Base-by-base conservation (phyloP, 1,140 invertebrate species). In the Geopemphigus sp. region DNA sequence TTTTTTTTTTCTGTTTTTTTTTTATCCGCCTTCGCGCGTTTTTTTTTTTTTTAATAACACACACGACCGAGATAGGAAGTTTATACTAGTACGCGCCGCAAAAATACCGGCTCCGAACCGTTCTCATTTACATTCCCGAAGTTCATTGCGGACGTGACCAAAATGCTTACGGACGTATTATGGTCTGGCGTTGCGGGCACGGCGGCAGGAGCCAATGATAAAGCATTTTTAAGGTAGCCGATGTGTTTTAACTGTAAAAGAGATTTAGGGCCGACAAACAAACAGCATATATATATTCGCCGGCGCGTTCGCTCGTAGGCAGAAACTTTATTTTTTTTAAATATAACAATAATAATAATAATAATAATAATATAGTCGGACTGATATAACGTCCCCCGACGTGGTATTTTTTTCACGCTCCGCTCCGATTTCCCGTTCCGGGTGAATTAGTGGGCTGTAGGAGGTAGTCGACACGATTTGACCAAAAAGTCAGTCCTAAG, bases 41-140 rank as follows among this genome's bases (percentile, higher is more conserved):
- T 12, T 45, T 47, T 47, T 22, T 32, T 32, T 64, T 68, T 68
- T 68, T 68, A 68, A 68, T 68, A 68, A 68, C 64, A 15, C 39
- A 68, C 39, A 47, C 39, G n/a, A 22, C 47, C 22, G 17, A 70
- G 66, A 53, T 50, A 4, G 47, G 24, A 70, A 53, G 66, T 53
- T 70, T 70, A 39, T 39, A 26, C 66, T 70, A 29, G n/a, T 68
- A 47, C 39, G 0, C 39, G 12, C 12, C 10, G 19, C 39, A 47
- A 39, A 22, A 68, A 68, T 24, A 47, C 45, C 39, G 32, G 45
- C 19, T 68, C 64, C 64, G 39, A 68, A 68, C 39, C 24, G 45
- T 70, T 53, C 66, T 70, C 66, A 70, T 70, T 70, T 70, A 70
- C 66, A 70, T 70, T 68, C 64, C 32, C 64, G 45, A 68, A 68